phyloP scores from a whole-genome alignment of 2,888 invertebrate genomes.

The Agonopterix arenella region DNA sequence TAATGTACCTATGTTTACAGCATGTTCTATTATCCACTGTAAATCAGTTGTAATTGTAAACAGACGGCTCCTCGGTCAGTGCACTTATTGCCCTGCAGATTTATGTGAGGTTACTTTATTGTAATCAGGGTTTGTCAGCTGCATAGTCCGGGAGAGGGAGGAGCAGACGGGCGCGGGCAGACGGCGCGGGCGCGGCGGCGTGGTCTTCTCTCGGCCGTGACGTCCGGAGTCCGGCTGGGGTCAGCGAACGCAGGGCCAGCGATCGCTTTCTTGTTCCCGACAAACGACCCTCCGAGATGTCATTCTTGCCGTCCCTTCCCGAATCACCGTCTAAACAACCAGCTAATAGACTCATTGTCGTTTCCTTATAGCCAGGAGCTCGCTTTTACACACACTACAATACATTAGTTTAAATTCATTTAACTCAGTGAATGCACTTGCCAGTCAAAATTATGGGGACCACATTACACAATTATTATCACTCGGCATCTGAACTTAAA shows the following conservation, averaged over 20 bases:
- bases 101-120: too few species aligned
- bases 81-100: too few species aligned
- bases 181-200: slow-evolving; percentile 19
- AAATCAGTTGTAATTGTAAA: too few species aligned
- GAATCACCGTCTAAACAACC: slow-evolving; percentile 9
- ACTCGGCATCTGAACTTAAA: too few species aligned
- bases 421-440: background rate
- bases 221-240: slow-evolving; percentile 56
- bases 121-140: background rate
- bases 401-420: background rate
- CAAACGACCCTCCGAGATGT: slow-evolving; percentile 61
- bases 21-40: too few species aligned
- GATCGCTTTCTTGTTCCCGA: slow-evolving; percentile 50
- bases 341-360: slow-evolving; percentile 11
- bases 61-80: too few species aligned
- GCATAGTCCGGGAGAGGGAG: slow-evolving; percentile 11
- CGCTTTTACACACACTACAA: background rate
- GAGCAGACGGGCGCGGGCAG: slow-evolving; percentile 20
- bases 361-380: slow-evolving; percentile 5
- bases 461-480: too few species aligned
- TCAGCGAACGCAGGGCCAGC: slow-evolving; percentile 59
- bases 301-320: slow-evolving; percentile 40
- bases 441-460: slow-evolving; percentile 1
- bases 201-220: slow-evolving; percentile 66
- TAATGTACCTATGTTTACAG: too few species aligned